Conservation (phyloP, 2,113 vertebrate species). For the Pandion haliaetus region DNA sequence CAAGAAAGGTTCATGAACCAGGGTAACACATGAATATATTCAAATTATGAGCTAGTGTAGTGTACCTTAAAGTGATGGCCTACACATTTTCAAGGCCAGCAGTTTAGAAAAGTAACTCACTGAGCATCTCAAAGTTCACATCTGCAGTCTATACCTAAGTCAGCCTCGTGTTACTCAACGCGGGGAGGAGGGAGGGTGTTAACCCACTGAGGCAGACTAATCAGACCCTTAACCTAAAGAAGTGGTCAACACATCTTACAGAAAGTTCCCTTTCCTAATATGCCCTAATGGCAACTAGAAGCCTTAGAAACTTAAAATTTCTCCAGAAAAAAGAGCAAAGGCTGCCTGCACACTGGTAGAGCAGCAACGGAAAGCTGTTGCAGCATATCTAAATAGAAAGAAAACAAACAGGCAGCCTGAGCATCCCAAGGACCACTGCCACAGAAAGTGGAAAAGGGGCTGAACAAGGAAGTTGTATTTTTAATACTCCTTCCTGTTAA, state of each 20-base stretch:
- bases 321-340: not conserved
- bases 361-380: not conserved
- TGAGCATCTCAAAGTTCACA: not conserved
- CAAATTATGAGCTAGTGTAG: not conserved
- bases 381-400: not conserved
- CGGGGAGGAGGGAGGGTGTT: not conserved
- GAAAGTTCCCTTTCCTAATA: not conserved
- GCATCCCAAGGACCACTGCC: not conserved
- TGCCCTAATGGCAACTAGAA: not conserved
- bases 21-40: not conserved
- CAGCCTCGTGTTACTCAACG: fast-evolving
- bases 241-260: not conserved
- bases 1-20: not conserved
- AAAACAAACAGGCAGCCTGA: not conserved
- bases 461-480: not conserved
- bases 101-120: not conserved
- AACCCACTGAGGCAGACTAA: not conserved
- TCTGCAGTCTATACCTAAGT: not conserved
- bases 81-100: not conserved
- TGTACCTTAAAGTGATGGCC: not conserved
- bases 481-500: not conserved
- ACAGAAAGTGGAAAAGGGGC: not conserved
- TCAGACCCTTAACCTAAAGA: not conserved
- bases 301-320: not conserved
- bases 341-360: not conserved